A percentile compares a stretch with the other conserved stretches of the same genome.
phyloP scores from a whole-genome alignment of 2,888 invertebrate species.

The Caenorhabditis angaria region DNA sequence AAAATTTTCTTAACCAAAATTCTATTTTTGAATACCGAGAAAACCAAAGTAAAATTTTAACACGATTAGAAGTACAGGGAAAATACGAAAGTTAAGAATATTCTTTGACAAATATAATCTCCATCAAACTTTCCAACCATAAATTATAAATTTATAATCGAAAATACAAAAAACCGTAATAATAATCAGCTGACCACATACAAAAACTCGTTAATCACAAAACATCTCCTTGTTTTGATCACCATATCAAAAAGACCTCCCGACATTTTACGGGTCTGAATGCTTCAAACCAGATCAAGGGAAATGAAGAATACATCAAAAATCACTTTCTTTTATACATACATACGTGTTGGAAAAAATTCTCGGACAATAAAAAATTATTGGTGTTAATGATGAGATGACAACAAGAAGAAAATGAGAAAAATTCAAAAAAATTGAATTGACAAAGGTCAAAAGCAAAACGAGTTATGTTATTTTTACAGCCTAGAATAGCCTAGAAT shows the following conservation, averaged over 20 bases:
- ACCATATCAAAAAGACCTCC: not conserved
- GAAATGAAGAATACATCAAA: not conserved
- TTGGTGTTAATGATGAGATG: not conserved
- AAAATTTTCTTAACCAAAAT: too few relatives aligned
- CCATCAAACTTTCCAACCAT: too few relatives aligned
- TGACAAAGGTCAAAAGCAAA: conserved; percentile 1
- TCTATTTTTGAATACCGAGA: too few relatives aligned
- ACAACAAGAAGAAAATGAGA: not conserved
- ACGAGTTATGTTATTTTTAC: conserved; percentile 4
- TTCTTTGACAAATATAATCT: too few relatives aligned
- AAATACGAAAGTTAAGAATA: too few relatives aligned
- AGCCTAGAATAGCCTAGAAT: too few relatives aligned
- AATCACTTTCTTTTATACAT: not conserved
- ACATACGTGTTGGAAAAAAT: not conserved
- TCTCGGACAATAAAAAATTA: not conserved
- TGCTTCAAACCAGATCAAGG: not conserved
- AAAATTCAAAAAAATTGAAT: not conserved
- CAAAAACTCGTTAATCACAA: not conserved
- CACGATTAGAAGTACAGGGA: too few relatives aligned
- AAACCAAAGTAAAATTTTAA: too few relatives aligned
- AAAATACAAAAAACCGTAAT: not conserved
- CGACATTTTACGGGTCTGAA: not conserved
- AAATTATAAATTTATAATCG: not conserved
- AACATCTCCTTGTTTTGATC: not conserved
- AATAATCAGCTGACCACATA: not conserved